Conservation (phyloP, 1,140 invertebrate genomes). For the Drosophila parvula region DNA sequence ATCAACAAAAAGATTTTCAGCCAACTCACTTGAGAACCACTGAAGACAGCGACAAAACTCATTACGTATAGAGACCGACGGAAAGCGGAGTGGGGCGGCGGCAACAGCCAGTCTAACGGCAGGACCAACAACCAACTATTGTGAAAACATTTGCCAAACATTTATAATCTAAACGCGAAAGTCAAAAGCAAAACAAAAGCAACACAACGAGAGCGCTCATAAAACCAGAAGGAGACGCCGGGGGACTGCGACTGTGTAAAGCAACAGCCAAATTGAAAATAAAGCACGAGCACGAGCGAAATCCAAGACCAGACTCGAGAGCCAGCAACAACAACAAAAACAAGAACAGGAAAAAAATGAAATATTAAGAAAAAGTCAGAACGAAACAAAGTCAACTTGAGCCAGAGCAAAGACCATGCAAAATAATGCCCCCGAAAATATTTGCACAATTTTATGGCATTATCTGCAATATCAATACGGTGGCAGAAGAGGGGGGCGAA, state of each 20-base stretch:
- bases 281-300: conserved; percentile 18
- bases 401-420: conserved; percentile 50
- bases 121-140: conserved; percentile 53
- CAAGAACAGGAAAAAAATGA: conserved; percentile 15
- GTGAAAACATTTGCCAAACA: conserved; percentile 72
- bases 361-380: conserved; percentile 48
- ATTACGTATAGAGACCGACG: conserved; percentile 33
- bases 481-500: conserved; percentile 4
- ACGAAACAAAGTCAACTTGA: conserved; percentile 35
- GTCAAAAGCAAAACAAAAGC: conserved; percentile 70
- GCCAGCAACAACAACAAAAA: conserved; percentile 15
- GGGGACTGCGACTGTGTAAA: conserved; percentile 11
- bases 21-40: conserved; percentile 42
- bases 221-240: conserved; percentile 26
- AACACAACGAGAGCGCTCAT: conserved; percentile 53
- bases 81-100: neutral
- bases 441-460: conserved; percentile 73
- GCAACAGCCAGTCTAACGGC: conserved; percentile 5
- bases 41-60: conserved; percentile 50
- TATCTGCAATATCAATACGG: conserved; percentile 69
- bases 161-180: conserved; percentile 74
- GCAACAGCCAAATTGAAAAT: conserved; percentile 61
- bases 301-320: conserved; percentile 15
- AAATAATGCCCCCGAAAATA: conserved; percentile 65
- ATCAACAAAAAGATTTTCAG: conserved; percentile 18